Base-by-base conservation (phyloP, 2,113 vertebrate genomes). In the Talpa occidentalis region DNA sequence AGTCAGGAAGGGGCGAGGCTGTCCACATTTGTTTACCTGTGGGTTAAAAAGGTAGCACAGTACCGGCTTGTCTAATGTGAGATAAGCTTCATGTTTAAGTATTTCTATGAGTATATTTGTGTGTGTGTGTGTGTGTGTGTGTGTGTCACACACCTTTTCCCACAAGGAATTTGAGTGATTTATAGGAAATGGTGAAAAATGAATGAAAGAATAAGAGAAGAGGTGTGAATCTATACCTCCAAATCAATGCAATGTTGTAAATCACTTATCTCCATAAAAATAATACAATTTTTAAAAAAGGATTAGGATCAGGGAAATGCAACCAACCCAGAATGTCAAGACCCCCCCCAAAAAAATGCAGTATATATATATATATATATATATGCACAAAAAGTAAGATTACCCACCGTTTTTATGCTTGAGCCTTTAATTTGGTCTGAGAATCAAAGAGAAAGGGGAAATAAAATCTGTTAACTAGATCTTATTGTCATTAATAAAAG, bases 381-480 rank as follows among this genome's bases (percentile, higher is more conserved):
- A 73, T 19, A 76, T 24, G 54, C 59, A 35, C 16, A 78, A n/a
- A 49, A 42, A 40, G 5, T 81, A 88, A 92, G 52, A 70, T 52
- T 16, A n/a, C 54, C 49, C 80, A 76, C 17, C 5, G 52, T 56
- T 56, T 88, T 86, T 60, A 59, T 37, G 11, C 16, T 32, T 72
- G 60, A 32, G 28, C 22, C 88, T 81, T 93, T 90, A 73, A 78
- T 82, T 88, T 74, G 82, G 88, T 80, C 91, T 70, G 40, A 94
- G 1, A 94, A 73, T 66, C 77, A 70, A 91, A 54, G 49, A 74
- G 35, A 91, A 95, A 92, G 91, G 12, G 15, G 28, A 74, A 95
- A 91, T 73, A 91, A 95, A 96, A 82, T 77, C 30, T 94, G 24
- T 72, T 70, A 78, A 44, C 81, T 80, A 16, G 35, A 76, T 90